Conservation (phyloP, 2,888 invertebrate genomes). For the Chrysolina haemoptera region DNA sequence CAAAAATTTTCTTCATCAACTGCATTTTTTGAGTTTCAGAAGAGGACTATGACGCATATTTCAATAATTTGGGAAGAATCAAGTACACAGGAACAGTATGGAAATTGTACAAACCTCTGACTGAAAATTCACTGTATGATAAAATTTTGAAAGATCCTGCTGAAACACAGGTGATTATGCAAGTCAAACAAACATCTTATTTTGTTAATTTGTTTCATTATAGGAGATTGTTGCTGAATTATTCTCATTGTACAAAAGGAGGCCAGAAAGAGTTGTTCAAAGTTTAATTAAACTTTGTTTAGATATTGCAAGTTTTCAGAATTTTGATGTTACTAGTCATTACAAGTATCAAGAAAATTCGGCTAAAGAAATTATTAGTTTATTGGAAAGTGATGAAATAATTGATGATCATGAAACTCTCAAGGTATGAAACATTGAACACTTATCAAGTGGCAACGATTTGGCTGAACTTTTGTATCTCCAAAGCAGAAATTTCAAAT, state of each 20-base stretch:
- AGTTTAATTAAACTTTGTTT: conserved; percentile 34
- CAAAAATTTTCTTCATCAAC: background rate
- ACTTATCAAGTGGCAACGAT: too few species aligned
- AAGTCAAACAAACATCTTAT: background rate
- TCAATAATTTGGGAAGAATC: conserved; percentile 25
- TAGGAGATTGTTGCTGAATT: conserved; percentile 36
- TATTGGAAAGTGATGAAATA: conserved; percentile 31
- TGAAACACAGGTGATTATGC: conserved; percentile 32
- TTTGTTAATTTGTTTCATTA: conserved; percentile 1
- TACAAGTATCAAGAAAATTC: conserved; percentile 30
- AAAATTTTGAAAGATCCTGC: conserved; percentile 29
- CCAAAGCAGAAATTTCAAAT: too few species aligned
- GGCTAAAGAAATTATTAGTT: conserved; percentile 26
- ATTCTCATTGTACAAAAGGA: conserved; percentile 26
- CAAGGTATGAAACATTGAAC: conserved; percentile 6
- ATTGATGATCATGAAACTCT: conserved; percentile 22
- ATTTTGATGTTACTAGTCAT: conserved; percentile 29
- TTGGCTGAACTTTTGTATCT: too few species aligned
- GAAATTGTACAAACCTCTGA: conserved; percentile 37
- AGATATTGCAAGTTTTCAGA: conserved; percentile 37
- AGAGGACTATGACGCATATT: conserved; percentile 39
- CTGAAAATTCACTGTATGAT: conserved; percentile 31
- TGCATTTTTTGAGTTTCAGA: conserved; percentile 24
- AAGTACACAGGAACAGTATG: conserved; percentile 35
- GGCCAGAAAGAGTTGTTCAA: conserved; percentile 26